Percentiles rank a stretch among this genome's conserved stretches.
These are phyloP conservation scores for Nomada goodeniana DNA, from an alignment of 2,888 invertebrate species.

Conservation along the genomic window DNA sequence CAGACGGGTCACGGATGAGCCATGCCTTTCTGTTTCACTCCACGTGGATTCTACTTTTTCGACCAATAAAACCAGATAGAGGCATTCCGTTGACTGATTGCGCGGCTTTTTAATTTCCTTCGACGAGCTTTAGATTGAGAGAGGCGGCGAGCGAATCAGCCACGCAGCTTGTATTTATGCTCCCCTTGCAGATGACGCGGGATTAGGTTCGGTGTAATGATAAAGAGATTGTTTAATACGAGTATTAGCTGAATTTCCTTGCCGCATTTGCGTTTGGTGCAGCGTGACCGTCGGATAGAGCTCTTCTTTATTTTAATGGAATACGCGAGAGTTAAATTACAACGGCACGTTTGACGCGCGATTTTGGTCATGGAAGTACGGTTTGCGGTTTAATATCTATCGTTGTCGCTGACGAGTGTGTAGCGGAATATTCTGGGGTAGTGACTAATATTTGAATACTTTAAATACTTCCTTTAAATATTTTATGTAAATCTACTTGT, in stretches of 20 bases:
- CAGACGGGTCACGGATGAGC: constrained; percentile 25
- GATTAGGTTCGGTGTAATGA: not conserved
- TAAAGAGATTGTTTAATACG: constrained; percentile 2
- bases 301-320: no score
- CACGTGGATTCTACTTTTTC: constrained; percentile 37
- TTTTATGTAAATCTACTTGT: no score
- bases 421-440: no score
- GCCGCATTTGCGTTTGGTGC: not conserved
- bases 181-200: constrained; percentile 6
- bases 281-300: no score
- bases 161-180: constrained; percentile 4
- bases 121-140: constrained; percentile 21
- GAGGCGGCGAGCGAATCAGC: constrained; percentile 1
- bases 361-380: no score
- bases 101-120: constrained; percentile 30
- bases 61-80: constrained; percentile 24
- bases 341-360: no score
- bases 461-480: no score
- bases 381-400: no score
- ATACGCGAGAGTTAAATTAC: no score
- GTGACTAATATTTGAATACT: no score
- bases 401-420: no score
- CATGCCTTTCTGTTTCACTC: not conserved
- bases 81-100: constrained; percentile 36
- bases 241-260: not conserved